Conservation (phyloP, 1,140 invertebrate genomes). For the Aphaenogaster ashmeadi region DNA sequence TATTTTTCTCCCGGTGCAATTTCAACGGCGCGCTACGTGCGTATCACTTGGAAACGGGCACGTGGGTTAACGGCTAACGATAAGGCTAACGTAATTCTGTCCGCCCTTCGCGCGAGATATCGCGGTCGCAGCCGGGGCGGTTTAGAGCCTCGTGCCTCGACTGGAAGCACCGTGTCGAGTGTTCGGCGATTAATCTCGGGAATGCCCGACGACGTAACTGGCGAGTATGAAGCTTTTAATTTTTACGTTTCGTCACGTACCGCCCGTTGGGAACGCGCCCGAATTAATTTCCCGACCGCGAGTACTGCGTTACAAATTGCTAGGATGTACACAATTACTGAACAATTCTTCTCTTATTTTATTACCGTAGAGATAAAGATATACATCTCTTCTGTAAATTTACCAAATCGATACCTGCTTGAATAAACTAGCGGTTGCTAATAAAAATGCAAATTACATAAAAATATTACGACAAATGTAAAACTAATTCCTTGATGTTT, state of each 20-base stretch:
- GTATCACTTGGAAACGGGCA: constrained; percentile 55
- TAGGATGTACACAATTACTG: constrained; percentile 17
- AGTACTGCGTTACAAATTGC: constrained; percentile 6
- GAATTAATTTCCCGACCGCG: constrained; percentile 42
- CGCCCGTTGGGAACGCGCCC: constrained; percentile 1
- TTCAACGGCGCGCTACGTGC: constrained; percentile 18
- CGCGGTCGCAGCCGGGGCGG: constrained; percentile 56
- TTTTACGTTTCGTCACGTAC: constrained; percentile 60
- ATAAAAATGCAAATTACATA: constrained; percentile 7
- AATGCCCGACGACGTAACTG: constrained; percentile 39
- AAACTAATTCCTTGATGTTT: not conserved
- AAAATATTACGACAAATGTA: not conserved
- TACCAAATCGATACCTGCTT: not conserved
- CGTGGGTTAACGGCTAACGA: constrained; percentile 58
- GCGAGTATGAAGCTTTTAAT: constrained; percentile 49
- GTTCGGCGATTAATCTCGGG: constrained; percentile 54
- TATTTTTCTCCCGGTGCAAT: constrained; percentile 66
- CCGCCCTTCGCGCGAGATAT: constrained; percentile 61
- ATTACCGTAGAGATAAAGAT: not conserved
- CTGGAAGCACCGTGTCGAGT: constrained; percentile 27
- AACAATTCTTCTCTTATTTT: not conserved
- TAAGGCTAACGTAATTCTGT: constrained; percentile 72
- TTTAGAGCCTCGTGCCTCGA: constrained; percentile 43
- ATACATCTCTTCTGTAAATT: not conserved
- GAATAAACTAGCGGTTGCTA: not conserved